These are phyloP conservation scores for Alethe diademata DNA, from an alignment of 2,113 vertebrate species.

Conservation along the genomic window DNA sequence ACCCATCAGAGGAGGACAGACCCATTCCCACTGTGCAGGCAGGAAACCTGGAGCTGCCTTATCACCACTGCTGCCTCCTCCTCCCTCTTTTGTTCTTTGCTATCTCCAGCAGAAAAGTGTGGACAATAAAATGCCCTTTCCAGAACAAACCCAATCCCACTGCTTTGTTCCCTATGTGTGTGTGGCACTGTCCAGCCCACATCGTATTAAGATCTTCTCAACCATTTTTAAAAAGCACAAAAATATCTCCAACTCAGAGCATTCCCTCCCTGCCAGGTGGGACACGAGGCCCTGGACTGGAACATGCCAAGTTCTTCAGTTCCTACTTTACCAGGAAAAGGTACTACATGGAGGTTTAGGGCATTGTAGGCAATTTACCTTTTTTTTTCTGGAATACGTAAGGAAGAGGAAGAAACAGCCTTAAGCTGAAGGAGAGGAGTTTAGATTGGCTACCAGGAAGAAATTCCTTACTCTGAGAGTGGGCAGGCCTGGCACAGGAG, in stretches of 20 bases:
- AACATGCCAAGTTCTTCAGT: background rate
- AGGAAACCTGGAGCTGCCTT: background rate
- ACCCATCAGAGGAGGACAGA: background rate
- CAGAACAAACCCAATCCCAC: background rate
- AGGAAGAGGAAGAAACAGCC: background rate
- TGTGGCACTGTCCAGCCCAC: background rate
- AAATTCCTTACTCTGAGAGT: background rate
- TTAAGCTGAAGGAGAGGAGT: background rate
- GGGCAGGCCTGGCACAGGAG: background rate
- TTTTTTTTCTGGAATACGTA: background rate
- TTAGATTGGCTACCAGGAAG: background rate
- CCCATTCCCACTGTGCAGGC: background rate
- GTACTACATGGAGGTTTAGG: too few species aligned
- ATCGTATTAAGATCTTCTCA: background rate
- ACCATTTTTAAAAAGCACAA: background rate
- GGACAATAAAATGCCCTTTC: background rate
- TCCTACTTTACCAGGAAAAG: background rate
- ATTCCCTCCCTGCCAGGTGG: background rate
- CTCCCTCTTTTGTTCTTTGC: background rate
- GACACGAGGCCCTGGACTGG: rapidly evolving
- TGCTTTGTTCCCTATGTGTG: background rate
- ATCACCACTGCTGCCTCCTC: background rate
- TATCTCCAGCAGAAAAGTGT: background rate
- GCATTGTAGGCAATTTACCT: background rate
- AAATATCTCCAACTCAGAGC: background rate